Evolutionary conservation across 2,888 invertebrate genomes (phyloP), one percentile per base, ranked within the genome.

Genomic region (Pocota personata): DNA sequence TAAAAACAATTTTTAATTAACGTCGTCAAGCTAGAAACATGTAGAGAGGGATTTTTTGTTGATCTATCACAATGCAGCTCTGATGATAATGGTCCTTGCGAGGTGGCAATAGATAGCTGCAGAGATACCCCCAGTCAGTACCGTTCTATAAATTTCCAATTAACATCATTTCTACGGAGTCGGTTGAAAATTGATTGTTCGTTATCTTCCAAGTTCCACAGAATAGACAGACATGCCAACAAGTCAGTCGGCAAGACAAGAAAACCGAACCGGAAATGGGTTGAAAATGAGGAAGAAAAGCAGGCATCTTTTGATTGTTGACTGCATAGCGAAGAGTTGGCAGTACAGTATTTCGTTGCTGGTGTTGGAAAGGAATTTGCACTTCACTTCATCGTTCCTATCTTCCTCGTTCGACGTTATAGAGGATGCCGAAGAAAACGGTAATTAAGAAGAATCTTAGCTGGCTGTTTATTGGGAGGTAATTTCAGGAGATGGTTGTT

Each of bases 141-240:
- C 6, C 2, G 14, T 27, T 32, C 35, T 50, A 66, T 62, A 60
- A 67, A 83, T 46, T 73, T 78, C 50, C 82, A 72, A 71, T 76
- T 76, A 76, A 77, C 64, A 52, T 64, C 64, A 66, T 77, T 66
- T 57, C 66, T 46, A 19, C 8, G 52, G 43, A 66, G 50, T 66
- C 43, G 77, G 27, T 60, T 46, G 24, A 52, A 78, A 83, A 83
- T 78, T 73, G 77, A 83, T 73, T 78, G 72, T 73, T 67, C 55
- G 72, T 78, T 73, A 67, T 73, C 72, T 12, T 60, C 30, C 27
- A 48, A 64, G 37, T 21, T 79, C 62, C 48, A 27, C 46, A 67
- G 24, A 58, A 57, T 50, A 60, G 50, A 37, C 57, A 79, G 58
- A 32, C 43, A 30, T 32, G 60, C 32, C 52, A 46, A 46, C 46